Base-by-base conservation (phyloP, 2,113 vertebrate species). In the Strigops habroptila region DNA sequence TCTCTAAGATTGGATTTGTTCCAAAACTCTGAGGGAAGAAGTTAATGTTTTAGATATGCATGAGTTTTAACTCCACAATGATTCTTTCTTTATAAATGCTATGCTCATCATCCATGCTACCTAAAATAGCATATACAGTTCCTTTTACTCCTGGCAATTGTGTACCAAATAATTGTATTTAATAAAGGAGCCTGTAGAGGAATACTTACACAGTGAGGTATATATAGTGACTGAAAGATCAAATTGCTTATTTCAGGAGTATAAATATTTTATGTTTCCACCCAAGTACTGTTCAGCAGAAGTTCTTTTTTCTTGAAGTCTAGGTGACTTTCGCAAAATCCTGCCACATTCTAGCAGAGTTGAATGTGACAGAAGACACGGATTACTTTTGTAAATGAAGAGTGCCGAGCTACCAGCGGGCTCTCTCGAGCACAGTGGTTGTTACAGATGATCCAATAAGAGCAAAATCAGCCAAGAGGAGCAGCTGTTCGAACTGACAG, bases 261-360 rank as follows among this genome's bases (percentile, higher is more conserved):
- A 82, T 88, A 90, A 90, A 93, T 90, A 88, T 91, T 93, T 95
- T 83, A 92, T 70, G 24, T 74, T 90, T 91, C n/a, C 41, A 90
- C 28, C 15, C 63, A 80, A 67, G 44, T 5, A 80, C 7, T 18
- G 27, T 27, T 91, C 68, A 69, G 59, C 28, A 73, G 31, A 64
- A 83, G 63, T 37, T 91, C 71, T 69, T 91, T 95, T 76, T n/a
- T 73, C 44, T 73, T 65, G 60, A 84, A 69, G 53, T 44, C 71
- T 91, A 49, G 44, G 63, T 4, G 17, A 86, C 70, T 83, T 94
- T 27, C 75, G 83, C 62, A 82, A 88, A 82, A 82, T 91, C 69
- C 67, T 88, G 91, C 49, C 28, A 62, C 82, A 17, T 62, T 69
- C 49, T 31, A 67, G 71, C 37, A 46, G 52, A 93, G 86, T 14